Base-by-base conservation (phyloP, 2,113 vertebrate species). In the Peromyscus californicus region DNA sequence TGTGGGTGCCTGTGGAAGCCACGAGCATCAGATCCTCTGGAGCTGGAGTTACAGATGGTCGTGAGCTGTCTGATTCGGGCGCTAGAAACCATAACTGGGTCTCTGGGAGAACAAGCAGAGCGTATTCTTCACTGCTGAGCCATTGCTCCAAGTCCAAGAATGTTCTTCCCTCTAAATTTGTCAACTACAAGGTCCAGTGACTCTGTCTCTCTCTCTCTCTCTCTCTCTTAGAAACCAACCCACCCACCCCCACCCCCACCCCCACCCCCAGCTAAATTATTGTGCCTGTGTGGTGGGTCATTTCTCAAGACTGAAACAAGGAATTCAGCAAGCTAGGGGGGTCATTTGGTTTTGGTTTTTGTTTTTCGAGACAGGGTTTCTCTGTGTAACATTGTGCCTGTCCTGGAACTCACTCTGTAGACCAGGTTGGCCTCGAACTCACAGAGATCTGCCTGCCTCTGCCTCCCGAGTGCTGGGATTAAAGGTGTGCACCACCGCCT, bases 131-230 rank as follows among this genome's bases (percentile, higher is more conserved):
- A 59, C 33, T 82, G 59, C n/a, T 65, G 83, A 65, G 83, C 59
- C 59, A 85, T 42, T 7, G 10, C 24, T 85, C 39, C n/a, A 84
- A 84, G n/a, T 3, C 82, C 57, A 29, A 86, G 15, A 21, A 7
- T 57, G 54, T 42, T 19, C 13, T 22, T 76, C 76, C 76, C 36
- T 22, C 36, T 61, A 83, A 42, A 24, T 76, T 94, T 97, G 69
- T 57, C 72, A 97, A 89, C 21, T 65, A 39, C 72, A 78, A 3
- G 0, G 75, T 80, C 75, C 39, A 83, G 29, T 19, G 39, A 61
- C 17, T 96, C 17, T 96, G 31, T 45, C 17, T 96, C 65, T 94
- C 70, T 74, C 90, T 79, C n/a, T n/a, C 17, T 96, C 67, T 45
- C 17, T 96, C 65, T 94, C 70, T 74, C 90, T 79, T 67, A 78